Evolutionary conservation across 2,797 vertebrate genomes (phyloP), one percentile per base, ranked within the genome.

Genomic region (Pseudochromis fuscus): DNA sequence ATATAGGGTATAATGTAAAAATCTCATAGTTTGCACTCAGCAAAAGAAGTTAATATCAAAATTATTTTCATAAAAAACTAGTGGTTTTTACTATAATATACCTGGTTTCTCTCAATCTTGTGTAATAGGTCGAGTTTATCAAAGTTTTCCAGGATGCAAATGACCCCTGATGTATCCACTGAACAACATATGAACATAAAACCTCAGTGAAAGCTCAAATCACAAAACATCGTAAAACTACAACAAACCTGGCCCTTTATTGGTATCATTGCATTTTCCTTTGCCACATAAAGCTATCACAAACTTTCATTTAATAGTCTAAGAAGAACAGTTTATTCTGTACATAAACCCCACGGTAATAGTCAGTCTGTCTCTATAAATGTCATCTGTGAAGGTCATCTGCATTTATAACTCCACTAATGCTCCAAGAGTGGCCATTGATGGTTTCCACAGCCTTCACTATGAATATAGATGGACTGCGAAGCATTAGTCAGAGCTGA

Each of bases 401-500:
- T 75, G 75, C 86, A 77, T 87, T 73, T 69, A 56, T 57, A 75
- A 75, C 57, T 57, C 77, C 61, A 38, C 66, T 80, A 71, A 82
- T 81, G 72, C 30, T 70, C 69, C 12, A 68, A 27, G 79, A 91
- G 82, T 77, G 82, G 84, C 71, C 90, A 89, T 91, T 91, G 85
- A 91, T 87, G 88, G 79, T 66, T 89, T 87, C 79, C 70, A 78
- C 85, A 88, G 83, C 28, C 77, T 82, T 89, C 81, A 78, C 87
- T 86, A 62, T 90, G 91, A 91, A 90, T 89, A 91, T 82, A 88
- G 78, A 93, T 91, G 85, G 71, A 80, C 81, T 85, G 83, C 42
- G 62, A 90, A 67, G 87, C 71, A 76, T 90, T 90, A 92, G 85
- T 92, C 88, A 91, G 82, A 85, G 85, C 81, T 2, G 31, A 61